phyloP scores from a whole-genome alignment of 2,113 vertebrate genomes.

The Poeciliopsis occidentalis region DNA sequence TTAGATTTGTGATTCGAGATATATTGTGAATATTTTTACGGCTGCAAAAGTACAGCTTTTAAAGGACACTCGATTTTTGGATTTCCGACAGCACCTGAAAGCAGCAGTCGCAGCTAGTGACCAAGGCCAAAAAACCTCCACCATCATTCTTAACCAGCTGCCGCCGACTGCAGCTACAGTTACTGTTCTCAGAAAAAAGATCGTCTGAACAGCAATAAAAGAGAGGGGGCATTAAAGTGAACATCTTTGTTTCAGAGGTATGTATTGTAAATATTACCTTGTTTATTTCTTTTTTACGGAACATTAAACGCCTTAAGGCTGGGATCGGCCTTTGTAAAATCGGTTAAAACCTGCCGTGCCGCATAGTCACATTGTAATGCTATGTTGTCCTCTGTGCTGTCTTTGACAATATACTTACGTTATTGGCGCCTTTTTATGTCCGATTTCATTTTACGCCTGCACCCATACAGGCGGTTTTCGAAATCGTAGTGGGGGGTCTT shows the following conservation, averaged over 20 bases:
- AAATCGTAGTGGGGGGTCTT: no score
- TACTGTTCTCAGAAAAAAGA: slow-evolving; percentile 2
- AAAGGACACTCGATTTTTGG: not conserved
- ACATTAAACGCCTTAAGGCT: not conserved
- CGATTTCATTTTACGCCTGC: not conserved
- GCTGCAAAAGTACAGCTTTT: not conserved
- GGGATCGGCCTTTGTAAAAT: not conserved
- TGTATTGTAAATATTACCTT: not conserved
- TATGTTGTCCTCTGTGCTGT: slow-evolving; percentile 2
- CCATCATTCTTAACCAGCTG: slow-evolving; percentile 28
- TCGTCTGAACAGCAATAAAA: not conserved
- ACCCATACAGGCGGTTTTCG: not conserved
- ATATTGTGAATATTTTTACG: no score
- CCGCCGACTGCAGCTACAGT: slow-evolving; percentile 15
- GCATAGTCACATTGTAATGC: slow-evolving; percentile 32
- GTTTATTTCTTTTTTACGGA: not conserved
- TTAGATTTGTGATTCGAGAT: no score
- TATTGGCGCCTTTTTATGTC: not conserved
- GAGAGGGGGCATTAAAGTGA: not conserved
- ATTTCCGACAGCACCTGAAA: slow-evolving; percentile 38
- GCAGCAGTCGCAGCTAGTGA: slow-evolving; percentile 23
- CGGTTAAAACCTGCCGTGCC: not conserved
- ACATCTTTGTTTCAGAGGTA: slow-evolving; percentile 25
- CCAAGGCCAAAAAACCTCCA: slow-evolving; percentile 9
- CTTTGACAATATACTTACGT: not conserved